phyloP scores from a whole-genome alignment of 2,113 vertebrate species.

The Blennius ocellaris region DNA sequence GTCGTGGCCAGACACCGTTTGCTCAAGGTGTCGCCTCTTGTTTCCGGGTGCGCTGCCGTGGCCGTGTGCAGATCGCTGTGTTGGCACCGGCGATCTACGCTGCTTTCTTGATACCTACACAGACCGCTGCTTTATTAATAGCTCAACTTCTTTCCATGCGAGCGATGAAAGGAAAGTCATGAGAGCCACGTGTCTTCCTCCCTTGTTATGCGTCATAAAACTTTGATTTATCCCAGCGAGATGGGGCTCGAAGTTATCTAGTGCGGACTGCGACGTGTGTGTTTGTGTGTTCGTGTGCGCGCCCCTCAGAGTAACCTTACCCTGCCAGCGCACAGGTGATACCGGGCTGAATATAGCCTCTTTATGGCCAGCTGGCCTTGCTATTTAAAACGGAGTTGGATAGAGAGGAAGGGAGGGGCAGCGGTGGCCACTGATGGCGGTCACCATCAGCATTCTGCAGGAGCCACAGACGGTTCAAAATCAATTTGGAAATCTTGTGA shows the following conservation, averaged over 20 bases:
- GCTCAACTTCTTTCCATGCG: not conserved
- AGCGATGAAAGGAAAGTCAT: constrained; percentile 6
- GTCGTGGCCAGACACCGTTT: constrained; percentile 50
- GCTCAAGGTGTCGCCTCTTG: constrained; percentile 55
- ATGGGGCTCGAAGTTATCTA: constrained; percentile 30
- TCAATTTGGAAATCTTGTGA: not conserved
- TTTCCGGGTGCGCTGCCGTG: constrained; percentile 7
- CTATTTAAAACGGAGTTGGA: constrained; percentile 83
- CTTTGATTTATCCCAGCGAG: constrained; percentile 36
- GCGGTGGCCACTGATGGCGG: constrained; percentile 4
- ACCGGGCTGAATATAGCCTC: constrained; percentile 82
- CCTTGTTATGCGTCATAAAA: constrained; percentile 31
- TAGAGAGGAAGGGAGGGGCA: constrained; percentile 16
- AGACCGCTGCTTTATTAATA: constrained; percentile 36
- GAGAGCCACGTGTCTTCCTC: constrained; percentile 8
- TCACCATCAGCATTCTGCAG: constrained; percentile 62
- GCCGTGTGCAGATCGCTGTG: constrained; percentile 15
- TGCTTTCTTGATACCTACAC: constrained; percentile 14
- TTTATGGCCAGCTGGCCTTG: constrained; percentile 81
- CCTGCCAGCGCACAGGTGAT: constrained; percentile 81
- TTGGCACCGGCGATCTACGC: not conserved
- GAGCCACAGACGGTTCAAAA: constrained; percentile 31
- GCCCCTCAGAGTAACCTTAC: constrained; percentile 76
- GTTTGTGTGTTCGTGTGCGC: not conserved
- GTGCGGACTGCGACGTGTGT: constrained; percentile 42